Evolutionary conservation across 1,140 invertebrate species (phyloP), one percentile per base, ranked within the genome.

Genomic region (Bradysia coprophila): DNA sequence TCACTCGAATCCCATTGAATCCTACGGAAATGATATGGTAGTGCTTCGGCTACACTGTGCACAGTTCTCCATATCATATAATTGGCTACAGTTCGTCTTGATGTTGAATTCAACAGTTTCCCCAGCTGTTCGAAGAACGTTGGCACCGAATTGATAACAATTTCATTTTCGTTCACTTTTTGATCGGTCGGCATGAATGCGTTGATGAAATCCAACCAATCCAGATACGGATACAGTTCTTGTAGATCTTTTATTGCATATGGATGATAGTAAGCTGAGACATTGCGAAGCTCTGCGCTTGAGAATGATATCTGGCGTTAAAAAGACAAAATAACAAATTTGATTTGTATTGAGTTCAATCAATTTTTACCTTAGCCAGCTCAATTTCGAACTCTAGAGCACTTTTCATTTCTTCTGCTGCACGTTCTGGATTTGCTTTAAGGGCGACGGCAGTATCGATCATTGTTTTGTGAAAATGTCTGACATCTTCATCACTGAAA

Each of bases 351-450:
- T 36, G 6, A 6, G 11, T 36, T 15, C 5, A 11, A 36, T 15
- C 15, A 38, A 4, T 34, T 16, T 72, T 77, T 69, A 91, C 87
- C 56, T 93, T 92, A n/a, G 90, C 90, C 31, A 98, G 66, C 46
- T 78, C 69, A n/a, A 89, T 89, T 69, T 98, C 93, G 52, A 98
- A 96, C 15, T 83, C 65, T 2, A 98, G 65, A 0, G 90, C 85
- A 38, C 87, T 78, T 18, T 67, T 71, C 34, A 97, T 68, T 53
- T 95, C 85, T 6, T 65, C 59, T 42, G 68, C 58, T 1, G 89
- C 90, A n/a, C 55, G 56, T 0, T 63, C 55, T 44, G 65, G 72
- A 18, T 92, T 65, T 3, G 87, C 84, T 13, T 92, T 93, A 24
- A 97, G 71, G 2, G 93, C 67, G 0, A 79, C 72, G 1, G 93